Evolutionary conservation across 2,888 invertebrate genomes (phyloP).

Genomic region (Macrosiphum euphorbiae): DNA sequence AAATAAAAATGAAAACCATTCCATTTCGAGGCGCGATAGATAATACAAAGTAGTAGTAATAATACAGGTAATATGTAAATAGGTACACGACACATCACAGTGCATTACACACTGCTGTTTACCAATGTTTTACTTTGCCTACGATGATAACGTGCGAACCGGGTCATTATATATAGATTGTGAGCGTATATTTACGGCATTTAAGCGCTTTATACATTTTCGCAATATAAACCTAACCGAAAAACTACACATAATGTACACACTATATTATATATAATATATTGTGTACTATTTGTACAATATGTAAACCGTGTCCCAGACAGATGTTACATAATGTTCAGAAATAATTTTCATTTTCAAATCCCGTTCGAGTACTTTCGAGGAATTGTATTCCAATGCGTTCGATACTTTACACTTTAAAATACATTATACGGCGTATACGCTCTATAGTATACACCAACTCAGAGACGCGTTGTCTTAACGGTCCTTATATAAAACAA

Average conservation of each 20-base stretch:
- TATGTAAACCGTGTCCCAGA: slow-evolving; percentile 10
- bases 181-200: slow-evolving; percentile 2
- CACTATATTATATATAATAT: background rate
- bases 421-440: background rate
- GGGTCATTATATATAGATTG: slow-evolving; percentile 42
- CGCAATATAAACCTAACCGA: slow-evolving; percentile 20
- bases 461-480: background rate
- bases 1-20: background rate
- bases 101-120: slow-evolving; percentile 9
- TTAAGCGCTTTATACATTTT: slow-evolving; percentile 38
- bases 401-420: slow-evolving; percentile 8
- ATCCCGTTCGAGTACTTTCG: background rate
- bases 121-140: slow-evolving; percentile 9
- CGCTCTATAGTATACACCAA: background rate
- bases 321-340: slow-evolving; percentile 42
- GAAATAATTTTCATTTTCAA: slow-evolving; percentile 46
- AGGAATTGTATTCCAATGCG: background rate
- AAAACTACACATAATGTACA: slow-evolving; percentile 21
- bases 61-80: background rate
- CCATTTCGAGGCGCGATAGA: background rate
- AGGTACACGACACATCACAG: background rate
- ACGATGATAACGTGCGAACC: slow-evolving; percentile 52
- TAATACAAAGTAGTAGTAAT: background rate
- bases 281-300: background rate
- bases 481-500: background rate